Conservation (phyloP, 2,797 vertebrate species). For the Neosilurus mollespiculum region DNA sequence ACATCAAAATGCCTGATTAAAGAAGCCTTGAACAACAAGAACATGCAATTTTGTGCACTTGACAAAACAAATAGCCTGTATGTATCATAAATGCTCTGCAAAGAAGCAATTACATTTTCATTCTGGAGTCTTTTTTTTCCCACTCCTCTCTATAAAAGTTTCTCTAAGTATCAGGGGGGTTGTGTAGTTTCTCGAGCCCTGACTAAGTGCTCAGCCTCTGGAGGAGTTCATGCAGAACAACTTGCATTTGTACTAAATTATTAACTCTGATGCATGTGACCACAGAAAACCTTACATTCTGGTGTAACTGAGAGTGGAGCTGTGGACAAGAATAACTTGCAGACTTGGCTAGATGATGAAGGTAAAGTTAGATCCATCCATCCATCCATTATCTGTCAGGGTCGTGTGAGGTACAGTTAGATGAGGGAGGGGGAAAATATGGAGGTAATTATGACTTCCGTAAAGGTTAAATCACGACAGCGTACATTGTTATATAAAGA, state of each 20-base stretch:
- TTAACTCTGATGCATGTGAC: slow-evolving; percentile 46
- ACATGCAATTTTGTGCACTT: slow-evolving; percentile 29
- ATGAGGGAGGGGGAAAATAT: neutral
- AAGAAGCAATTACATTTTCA: slow-evolving; percentile 19
- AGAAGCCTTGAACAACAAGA: slow-evolving; percentile 13
- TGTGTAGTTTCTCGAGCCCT: neutral
- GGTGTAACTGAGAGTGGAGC: slow-evolving; percentile 63
- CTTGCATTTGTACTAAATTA: slow-evolving; percentile 61
- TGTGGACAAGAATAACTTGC: slow-evolving; percentile 28
- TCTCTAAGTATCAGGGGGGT: slow-evolving; percentile 12
- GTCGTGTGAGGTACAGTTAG: no score
- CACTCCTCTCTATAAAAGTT: slow-evolving; percentile 8
- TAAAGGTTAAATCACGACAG: neutral
- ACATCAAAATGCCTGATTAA: slow-evolving; percentile 17
- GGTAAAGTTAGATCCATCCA: no score
- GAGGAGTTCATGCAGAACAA: slow-evolving; percentile 38
- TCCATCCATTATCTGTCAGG: no score
- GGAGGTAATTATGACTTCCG: neutral
- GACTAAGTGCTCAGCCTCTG: neutral
- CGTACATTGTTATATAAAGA: neutral
- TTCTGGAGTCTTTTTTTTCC: neutral
- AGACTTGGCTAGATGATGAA: neutral
- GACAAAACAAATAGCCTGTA: slow-evolving; percentile 32
- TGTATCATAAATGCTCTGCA: slow-evolving; percentile 20
- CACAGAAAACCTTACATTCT: slow-evolving; percentile 52